Evolutionary conservation across 2,888 invertebrate species (phyloP), one percentile per base, ranked within the genome.

Genomic region (Agrotis puta): DNA sequence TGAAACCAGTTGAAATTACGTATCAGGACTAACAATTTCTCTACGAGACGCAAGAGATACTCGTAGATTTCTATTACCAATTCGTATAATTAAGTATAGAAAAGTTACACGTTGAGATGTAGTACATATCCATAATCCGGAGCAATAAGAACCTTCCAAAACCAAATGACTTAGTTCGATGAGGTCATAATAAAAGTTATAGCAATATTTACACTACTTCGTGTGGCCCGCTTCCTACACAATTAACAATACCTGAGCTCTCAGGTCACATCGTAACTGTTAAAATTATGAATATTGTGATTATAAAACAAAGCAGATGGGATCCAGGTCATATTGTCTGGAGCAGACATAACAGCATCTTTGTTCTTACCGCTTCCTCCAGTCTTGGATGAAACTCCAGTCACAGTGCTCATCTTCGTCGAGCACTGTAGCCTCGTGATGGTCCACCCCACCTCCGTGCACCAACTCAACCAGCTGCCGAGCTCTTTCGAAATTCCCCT

Each of bases 311-410:
- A 91, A 87, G 88, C 81, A 84, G 71, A 82, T 88, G 88, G 80
- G 88, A 93, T 90, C 85, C 84, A 87, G 93, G 92, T 87, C 91
- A 89, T 77, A 72, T 72, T 18, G 87, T 87, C 88, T 89, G 81
- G 73, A 86, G 62, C 59, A 82, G 59, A 84, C 73, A 86, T 88
- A 88, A 88, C 86, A 84, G 82, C 67, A 83, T 82, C 74, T 68
- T 66, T 64, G 39, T 72, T 73, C 94, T 90, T 93, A 97, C 97
- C 97, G 96, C 93, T 97, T 96, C 88, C 97, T 96, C 97, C 97
- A 97, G 88, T 97, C 97, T 91, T 97, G 97, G 62, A 97, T 97
- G 90, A 97, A 97, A 88, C 97, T 97, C 97, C 97, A 97, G 90
- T 97, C 97, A 78, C 97, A 97, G 79, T 96, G 96, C 85, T 94